A percentile compares a stretch with the other conserved stretches of the same genome.
Evolutionary conservation across 2,113 vertebrate genomes (phyloP).

Genomic region (Motacilla alba): DNA sequence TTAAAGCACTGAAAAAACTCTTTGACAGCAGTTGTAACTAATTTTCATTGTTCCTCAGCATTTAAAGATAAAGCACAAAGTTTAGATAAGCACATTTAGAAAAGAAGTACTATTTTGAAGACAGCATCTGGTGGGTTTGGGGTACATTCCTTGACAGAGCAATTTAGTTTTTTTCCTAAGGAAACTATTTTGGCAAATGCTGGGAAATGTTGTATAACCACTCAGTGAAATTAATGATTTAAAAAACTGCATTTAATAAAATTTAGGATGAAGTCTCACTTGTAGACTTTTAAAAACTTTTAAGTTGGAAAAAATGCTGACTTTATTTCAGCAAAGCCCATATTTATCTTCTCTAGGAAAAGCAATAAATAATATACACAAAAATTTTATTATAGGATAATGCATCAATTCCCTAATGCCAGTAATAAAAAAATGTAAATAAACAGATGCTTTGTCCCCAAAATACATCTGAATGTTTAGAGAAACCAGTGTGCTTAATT

Average conservation of each 20-base stretch:
- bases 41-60: not conserved
- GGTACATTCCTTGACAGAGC: not conserved
- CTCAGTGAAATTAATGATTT: not conserved
- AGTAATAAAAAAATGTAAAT: not conserved
- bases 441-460: not conserved
- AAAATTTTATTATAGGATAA: not conserved
- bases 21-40: not conserved
- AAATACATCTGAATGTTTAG: not conserved
- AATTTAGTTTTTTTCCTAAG: not conserved
- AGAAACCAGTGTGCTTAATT: not conserved
- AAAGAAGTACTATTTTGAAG: not conserved
- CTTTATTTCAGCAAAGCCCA: not conserved
- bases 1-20: not conserved
- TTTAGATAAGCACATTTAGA: not conserved
- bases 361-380: not conserved
- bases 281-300: not conserved
- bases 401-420: not conserved
- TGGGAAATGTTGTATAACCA: not conserved
- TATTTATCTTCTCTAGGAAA: not conserved
- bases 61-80: not conserved
- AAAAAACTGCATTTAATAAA: not conserved
- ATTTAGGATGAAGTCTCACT: not conserved
- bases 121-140: not conserved
- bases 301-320: not conserved
- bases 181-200: not conserved